phyloP scores from a whole-genome alignment of 2,113 vertebrate species.

The Proteles cristata region DNA sequence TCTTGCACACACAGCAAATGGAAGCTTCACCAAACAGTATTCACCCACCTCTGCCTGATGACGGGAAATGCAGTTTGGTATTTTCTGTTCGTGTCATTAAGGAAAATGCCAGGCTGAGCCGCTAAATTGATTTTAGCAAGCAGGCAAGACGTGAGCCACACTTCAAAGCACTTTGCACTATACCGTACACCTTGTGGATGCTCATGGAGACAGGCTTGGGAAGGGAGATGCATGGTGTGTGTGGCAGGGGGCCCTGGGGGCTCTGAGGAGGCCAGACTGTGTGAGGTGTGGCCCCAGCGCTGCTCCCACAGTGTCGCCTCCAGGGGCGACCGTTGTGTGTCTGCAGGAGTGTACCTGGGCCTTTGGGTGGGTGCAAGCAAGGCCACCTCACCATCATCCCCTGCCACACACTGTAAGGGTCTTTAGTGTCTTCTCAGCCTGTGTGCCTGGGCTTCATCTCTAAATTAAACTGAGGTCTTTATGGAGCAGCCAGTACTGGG shows the following conservation, averaged over 20 bases:
- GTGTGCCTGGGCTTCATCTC: rapidly evolving
- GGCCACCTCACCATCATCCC: neutral
- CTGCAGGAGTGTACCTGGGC: too few species aligned
- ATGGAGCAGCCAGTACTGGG: neutral
- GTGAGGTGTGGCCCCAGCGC: neutral
- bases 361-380: rapidly evolving
- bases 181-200: neutral
- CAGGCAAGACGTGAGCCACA: neutral
- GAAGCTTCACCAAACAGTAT: neutral
- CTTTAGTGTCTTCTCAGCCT: neutral
- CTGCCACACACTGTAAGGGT: neutral
- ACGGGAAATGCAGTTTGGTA: neutral
- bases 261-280: neutral
- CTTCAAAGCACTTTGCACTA: neutral
- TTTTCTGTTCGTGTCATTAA: neutral
- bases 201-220: neutral
- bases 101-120: neutral
- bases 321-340: neutral
- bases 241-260: neutral
- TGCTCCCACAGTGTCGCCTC: neutral
- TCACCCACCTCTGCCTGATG: neutral
- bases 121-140: neutral
- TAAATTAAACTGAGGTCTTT: neutral
- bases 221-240: neutral
- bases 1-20: neutral